Conservation (phyloP, 2,113 vertebrate species). For the Alethe diademata region DNA sequence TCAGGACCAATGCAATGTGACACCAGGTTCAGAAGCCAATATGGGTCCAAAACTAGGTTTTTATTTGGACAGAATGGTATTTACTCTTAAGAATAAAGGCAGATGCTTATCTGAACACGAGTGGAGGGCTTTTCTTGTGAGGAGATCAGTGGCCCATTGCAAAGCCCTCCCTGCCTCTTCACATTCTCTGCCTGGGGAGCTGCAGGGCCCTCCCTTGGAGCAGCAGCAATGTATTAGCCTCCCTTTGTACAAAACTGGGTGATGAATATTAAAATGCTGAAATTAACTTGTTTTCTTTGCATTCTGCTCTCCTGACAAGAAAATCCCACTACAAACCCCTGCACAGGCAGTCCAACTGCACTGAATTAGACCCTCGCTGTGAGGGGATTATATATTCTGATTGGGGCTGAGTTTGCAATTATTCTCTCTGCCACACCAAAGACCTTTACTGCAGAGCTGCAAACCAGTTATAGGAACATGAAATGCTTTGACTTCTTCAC, state of each 20-base stretch:
- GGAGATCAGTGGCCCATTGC: background rate
- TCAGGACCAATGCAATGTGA: background rate
- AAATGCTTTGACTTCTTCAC: conserved; percentile 70
- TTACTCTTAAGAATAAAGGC: background rate
- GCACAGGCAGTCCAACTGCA: background rate
- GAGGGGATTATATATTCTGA: conserved; percentile 62
- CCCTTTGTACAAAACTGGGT: background rate
- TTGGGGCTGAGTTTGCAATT: conserved; percentile 58
- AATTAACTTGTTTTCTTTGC: conserved; percentile 50
- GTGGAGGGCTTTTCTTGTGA: background rate
- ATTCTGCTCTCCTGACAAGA: conserved; percentile 40
- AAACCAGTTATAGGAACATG: conserved; percentile 66
- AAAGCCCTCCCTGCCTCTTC: background rate
- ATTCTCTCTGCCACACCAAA: conserved; percentile 56
- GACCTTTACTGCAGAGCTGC: conserved; percentile 55
- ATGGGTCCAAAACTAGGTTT: background rate
- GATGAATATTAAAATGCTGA: conserved; percentile 1
- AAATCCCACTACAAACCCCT: conserved; percentile 24
- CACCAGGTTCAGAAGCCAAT: background rate
- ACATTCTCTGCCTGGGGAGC: background rate
- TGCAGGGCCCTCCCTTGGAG: background rate
- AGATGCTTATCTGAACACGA: background rate
- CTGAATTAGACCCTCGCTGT: conserved; percentile 2
- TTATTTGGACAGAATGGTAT: background rate
- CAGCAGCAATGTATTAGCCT: background rate